Conservation (phyloP, 1,140 invertebrate genomes). For the Cydia amplana region DNA sequence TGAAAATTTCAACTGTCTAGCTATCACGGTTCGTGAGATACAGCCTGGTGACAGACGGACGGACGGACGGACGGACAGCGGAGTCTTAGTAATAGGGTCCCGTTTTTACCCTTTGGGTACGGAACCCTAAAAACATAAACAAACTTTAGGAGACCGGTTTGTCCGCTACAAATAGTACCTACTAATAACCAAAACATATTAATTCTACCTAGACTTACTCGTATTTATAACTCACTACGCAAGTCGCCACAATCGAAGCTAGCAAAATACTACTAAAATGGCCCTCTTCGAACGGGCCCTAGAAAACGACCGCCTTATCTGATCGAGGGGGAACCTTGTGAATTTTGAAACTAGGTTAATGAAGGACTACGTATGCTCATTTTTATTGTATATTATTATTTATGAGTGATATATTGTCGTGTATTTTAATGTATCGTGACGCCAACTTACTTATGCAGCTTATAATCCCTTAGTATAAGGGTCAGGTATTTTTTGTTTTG, state of each 20-base stretch:
- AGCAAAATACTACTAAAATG: conserved; percentile 3
- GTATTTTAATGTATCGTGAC: conserved; percentile 21
- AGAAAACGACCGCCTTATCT: conserved; percentile 63
- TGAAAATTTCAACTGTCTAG: too few relatives aligned
- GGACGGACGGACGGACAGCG: too few relatives aligned
- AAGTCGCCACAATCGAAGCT: neutral
- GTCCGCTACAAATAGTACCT: neutral
- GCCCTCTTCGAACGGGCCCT: neutral
- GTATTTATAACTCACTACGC: neutral
- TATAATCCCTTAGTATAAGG: conserved; percentile 8
- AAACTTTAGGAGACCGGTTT: neutral
- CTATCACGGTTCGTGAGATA: too few relatives aligned
- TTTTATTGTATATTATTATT: conserved; percentile 36
- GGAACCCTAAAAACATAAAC: too few relatives aligned
- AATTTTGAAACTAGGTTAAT: conserved; percentile 68
- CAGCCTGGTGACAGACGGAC: too few relatives aligned
- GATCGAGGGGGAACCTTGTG: conserved; percentile 57
- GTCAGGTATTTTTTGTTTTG: neutral
- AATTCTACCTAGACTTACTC: too few relatives aligned
- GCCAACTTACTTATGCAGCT: conserved; percentile 19
- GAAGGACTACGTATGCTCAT: conserved; percentile 48
- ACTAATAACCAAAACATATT: neutral
- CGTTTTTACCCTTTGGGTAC: too few relatives aligned
- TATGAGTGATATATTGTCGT: conserved; percentile 26
- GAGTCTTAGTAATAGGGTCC: too few relatives aligned